Evolutionary conservation across 2,113 vertebrate species (phyloP).

Genomic region (Petroica traversi): DNA sequence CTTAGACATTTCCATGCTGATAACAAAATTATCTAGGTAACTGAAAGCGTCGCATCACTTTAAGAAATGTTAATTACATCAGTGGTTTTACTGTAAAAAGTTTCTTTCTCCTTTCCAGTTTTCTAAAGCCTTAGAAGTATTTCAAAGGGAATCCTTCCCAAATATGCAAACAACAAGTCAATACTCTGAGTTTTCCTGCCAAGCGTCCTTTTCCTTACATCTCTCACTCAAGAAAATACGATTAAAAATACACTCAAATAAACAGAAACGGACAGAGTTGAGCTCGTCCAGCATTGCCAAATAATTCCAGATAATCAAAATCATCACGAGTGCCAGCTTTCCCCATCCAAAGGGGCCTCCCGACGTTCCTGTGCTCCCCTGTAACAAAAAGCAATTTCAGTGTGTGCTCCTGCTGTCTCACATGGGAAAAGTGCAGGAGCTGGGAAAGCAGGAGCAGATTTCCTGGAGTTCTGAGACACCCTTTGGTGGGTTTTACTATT

Average conservation of each 20-base stretch:
- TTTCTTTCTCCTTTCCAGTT: constrained; percentile 42
- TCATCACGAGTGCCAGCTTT: not conserved
- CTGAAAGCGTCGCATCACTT: not conserved
- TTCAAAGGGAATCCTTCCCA: constrained; percentile 52
- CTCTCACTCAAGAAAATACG: not conserved
- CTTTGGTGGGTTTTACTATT: not conserved
- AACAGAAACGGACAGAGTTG: not conserved
- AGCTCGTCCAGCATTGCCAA: not conserved
- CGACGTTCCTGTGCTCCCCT: not conserved
- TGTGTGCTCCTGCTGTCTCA: not conserved
- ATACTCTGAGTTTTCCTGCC: not conserved
- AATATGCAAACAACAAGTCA: constrained; percentile 47
- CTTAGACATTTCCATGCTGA: too few species aligned
- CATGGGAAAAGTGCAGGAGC: not conserved
- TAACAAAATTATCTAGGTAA: not conserved
- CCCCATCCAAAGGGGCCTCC: not conserved
- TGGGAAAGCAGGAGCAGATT: not conserved
- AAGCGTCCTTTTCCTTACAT: not conserved
- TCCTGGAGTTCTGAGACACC: not conserved
- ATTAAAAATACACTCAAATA: not conserved
- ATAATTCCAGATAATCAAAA: not conserved
- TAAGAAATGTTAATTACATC: constrained; percentile 33
- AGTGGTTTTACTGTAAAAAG: constrained; percentile 19
- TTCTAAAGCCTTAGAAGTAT: constrained; percentile 48
- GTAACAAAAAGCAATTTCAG: not conserved